phyloP scores from a whole-genome alignment of 2,888 invertebrate species.

The Oscheius sp. region DNA sequence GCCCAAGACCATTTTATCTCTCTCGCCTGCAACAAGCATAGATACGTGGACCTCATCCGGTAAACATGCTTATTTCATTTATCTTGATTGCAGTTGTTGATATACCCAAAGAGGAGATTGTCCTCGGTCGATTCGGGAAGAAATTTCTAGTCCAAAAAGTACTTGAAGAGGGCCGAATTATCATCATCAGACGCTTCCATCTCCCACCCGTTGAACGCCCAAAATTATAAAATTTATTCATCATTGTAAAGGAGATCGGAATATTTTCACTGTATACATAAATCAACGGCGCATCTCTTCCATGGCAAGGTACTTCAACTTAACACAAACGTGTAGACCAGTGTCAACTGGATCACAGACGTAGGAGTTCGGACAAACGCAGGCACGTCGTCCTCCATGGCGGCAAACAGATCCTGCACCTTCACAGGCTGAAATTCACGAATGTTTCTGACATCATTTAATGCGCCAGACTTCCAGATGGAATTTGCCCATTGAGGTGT shows the following conservation, averaged over 20 bases:
- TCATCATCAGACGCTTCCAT: no score
- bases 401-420: conserved; percentile 45
- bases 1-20: no score
- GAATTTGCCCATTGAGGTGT: not conserved
- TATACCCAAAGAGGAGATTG: not conserved
- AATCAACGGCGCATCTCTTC: conserved; percentile 32
- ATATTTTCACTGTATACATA: not conserved
- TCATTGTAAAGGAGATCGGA: not conserved
- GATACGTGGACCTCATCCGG: no score
- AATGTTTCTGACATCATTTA: not conserved
- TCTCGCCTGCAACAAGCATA: no score
- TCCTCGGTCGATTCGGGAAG: not conserved
- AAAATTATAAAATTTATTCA: not conserved
- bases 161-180: no score
- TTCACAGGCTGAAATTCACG: conserved; percentile 43
- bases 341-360: conserved; percentile 48
- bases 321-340: conserved; percentile 41
- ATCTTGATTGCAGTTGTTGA: no score
- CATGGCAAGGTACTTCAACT: conserved; percentile 40
- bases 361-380: conserved; percentile 42
- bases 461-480: no score
- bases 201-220: no score
- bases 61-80: no score
- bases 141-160: conserved; percentile 12
- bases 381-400: conserved; percentile 39